Base-by-base conservation (phyloP, 2,113 vertebrate genomes). In the Ameiurus melas region DNA sequence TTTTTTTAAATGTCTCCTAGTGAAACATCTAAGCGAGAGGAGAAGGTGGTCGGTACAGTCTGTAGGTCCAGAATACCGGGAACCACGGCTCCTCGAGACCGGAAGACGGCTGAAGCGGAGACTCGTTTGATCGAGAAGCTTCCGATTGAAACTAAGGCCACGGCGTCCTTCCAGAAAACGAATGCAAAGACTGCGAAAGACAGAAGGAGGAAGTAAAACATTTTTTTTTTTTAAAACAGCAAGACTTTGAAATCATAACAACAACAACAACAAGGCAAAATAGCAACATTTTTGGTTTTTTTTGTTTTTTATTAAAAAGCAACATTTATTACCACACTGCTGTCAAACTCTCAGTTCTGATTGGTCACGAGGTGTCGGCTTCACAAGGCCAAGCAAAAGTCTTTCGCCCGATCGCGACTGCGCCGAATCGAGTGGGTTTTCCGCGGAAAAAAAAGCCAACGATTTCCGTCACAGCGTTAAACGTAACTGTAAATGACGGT, bases 71-170 rank as follows among this genome's bases (percentile, higher is more conserved):
- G 73, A 30, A 70, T 20, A 71, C 80, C 88, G 33, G 68, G 89
- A 85, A 71, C 80, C 88, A 43, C 78, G 89, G 85, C 84, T 89
- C 81, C 88, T 90, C 92, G 86, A 12, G 73, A 62, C 33, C 22
- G 83, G 85, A 85, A 90, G 86, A 88, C 84, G 58, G 84, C 90
- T 88, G 85, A n/a, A 33, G 87, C 60, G n/a, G 78, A 84, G 71
- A 30, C 85, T 89, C 75, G 82, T 92, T 90, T 33, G 47, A 39
- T 86, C 87, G 43, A 60, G 90, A 92, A 92, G 88, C 92, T 93
- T 93, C 92, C 84, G 89, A 87, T 90, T 92, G 8, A 91, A 93
- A 91, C 92, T 93, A 96, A 96, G 95, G 95, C 95, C 94, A 96
- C 95, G 90, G 93, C 91, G 90, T 93, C 94, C 92, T 87, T 91